These are phyloP conservation scores for Himalopsyche japonica DNA, from an alignment of 2,888 invertebrate genomes.

Conservation along the genomic window DNA sequence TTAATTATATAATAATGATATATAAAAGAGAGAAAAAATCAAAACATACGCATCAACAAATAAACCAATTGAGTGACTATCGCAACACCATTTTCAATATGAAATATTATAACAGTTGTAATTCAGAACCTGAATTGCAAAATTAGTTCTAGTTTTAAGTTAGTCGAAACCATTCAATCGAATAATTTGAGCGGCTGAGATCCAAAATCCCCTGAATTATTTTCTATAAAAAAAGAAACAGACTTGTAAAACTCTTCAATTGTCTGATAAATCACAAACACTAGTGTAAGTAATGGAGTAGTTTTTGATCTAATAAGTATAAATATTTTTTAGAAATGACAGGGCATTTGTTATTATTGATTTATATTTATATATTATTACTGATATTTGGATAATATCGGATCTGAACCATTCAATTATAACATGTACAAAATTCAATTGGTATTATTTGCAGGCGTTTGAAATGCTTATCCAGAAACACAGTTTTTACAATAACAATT, in stretches of 20 bases:
- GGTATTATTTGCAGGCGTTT: slow-evolving; percentile 19
- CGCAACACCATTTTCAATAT: too few relatives aligned
- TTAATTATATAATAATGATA: slow-evolving; percentile 19
- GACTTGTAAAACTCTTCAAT: too few relatives aligned
- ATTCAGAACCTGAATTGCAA: background rate
- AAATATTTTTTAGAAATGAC: too few relatives aligned
- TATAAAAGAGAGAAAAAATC: slow-evolving; percentile 39
- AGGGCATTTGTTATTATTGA: background rate
- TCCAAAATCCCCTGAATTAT: too few relatives aligned
- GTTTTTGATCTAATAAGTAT: too few relatives aligned
- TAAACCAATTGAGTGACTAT: background rate
- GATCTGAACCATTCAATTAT: background rate
- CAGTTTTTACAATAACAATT: background rate
- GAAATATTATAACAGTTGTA: background rate
- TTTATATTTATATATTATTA: background rate
- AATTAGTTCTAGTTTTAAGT: too few relatives aligned
- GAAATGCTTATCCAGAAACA: slow-evolving; percentile 32
- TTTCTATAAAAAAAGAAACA: too few relatives aligned
- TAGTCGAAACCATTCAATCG: too few relatives aligned
- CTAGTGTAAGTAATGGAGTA: too few relatives aligned
- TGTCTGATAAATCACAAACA: too few relatives aligned
- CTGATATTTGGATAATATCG: background rate
- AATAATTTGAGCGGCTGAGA: too few relatives aligned
- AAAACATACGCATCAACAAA: slow-evolving; percentile 31
- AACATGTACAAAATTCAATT: slow-evolving; percentile 17